Evolutionary conservation across 2,888 invertebrate genomes (phyloP).

Genomic region (Ochropacha duplaris): DNA sequence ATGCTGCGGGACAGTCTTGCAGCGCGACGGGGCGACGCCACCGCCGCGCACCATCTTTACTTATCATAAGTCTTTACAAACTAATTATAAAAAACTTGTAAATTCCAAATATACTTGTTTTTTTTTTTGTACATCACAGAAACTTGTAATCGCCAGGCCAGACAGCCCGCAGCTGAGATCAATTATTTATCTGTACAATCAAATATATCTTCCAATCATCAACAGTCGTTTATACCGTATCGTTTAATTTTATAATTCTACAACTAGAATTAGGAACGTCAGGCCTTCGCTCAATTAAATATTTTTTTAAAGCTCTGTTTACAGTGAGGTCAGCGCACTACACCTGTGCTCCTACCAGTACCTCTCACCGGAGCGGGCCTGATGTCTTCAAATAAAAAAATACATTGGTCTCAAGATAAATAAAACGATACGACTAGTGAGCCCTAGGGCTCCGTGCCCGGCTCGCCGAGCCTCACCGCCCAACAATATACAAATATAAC

Average conservation of each 20-base stretch:
- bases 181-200: conserved; percentile 77
- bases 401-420: conserved; percentile 78
- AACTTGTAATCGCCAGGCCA: conserved; percentile 57
- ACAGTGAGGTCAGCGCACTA: conserved; percentile 16
- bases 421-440: conserved; percentile 73
- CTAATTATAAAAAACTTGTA: conserved; percentile 83
- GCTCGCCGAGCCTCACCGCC: conserved; percentile 44
- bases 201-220: conserved; percentile 75
- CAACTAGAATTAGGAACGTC: conserved; percentile 69
- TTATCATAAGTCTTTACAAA: conserved; percentile 80
- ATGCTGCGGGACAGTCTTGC: conserved; percentile 64
- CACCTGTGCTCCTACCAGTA: conserved; percentile 18
- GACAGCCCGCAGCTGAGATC: conserved; percentile 77
- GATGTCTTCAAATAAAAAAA: conserved; percentile 64
- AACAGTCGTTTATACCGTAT: conserved; percentile 72
- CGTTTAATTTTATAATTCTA: conserved; percentile 72
- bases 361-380: conserved; percentile 44
- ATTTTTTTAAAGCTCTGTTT: conserved; percentile 67
- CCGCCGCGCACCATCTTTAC: conserved; percentile 67
- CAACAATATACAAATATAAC: conserved; percentile 53
- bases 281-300: conserved; percentile 33
- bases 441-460: conserved; percentile 44
- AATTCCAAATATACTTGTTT: conserved; percentile 79
- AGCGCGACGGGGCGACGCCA: conserved; percentile 39
- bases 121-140: conserved; percentile 82